phyloP scores from a whole-genome alignment of 2,888 invertebrate genomes.

The Philopedon plagiatum region DNA sequence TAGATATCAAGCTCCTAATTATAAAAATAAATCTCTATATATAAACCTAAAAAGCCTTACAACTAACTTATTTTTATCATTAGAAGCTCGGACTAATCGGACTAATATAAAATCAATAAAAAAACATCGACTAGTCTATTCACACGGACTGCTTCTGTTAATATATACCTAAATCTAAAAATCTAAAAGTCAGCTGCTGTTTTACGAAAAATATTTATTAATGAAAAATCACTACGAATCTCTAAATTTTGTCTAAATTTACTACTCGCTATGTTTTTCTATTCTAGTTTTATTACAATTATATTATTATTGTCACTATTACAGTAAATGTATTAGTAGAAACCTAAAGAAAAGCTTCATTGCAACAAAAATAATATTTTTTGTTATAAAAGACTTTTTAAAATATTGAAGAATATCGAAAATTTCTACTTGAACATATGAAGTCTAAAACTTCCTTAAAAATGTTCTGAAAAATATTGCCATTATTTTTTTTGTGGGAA shows the following conservation, averaged over 20 bases:
- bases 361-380: background rate
- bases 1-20: constrained; percentile 36
- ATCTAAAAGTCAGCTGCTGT: constrained; percentile 26
- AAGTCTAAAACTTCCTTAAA: too few relatives aligned
- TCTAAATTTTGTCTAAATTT: constrained; percentile 24
- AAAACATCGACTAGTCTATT: constrained; percentile 41
- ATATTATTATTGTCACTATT: constrained; percentile 27
- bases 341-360: constrained; percentile 5
- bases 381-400: background rate
- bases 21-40: constrained; percentile 32
- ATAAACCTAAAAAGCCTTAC: constrained; percentile 9
- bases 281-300: constrained; percentile 45
- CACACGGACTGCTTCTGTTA: constrained; percentile 34
- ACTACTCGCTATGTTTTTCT: constrained; percentile 38
- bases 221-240: constrained; percentile 29
- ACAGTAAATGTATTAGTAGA: constrained; percentile 51
- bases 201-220: constrained; percentile 24
- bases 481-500: too few relatives aligned
- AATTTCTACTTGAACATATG: too few relatives aligned
- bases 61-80: constrained; percentile 35
- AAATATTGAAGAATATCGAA: too few relatives aligned
- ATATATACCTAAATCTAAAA: constrained; percentile 26
- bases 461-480: too few relatives aligned
- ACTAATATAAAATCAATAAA: constrained; percentile 27
- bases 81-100: constrained; percentile 33